Evolutionary conservation across 2,113 vertebrate species (phyloP), one percentile per base, ranked within the genome.

Genomic region (Nannobrachium achirus): DNA sequence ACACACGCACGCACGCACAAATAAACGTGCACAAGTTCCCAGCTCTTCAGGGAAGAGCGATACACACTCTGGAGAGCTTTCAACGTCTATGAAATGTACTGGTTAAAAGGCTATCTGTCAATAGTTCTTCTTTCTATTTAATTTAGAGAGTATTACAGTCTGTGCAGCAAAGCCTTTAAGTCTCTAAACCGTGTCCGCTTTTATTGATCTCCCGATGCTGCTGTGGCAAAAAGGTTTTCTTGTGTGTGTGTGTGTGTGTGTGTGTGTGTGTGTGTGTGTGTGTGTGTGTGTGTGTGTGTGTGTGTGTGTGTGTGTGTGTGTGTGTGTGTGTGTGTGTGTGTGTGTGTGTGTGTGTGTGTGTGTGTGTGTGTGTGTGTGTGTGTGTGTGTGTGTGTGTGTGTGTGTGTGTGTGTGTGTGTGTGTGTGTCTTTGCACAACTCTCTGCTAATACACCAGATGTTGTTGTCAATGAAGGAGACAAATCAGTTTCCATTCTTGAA

Each of bases 321-420:
- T 69, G 18, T 66, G 14, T 66, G 40, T 72, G 0, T 39, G 10
- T 42, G 49, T 42, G 46, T 18, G 20, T 14, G 9, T 10, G 16
- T 25, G 19, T 7, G 66, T 7, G 10, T 48, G 45, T 48, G 45
- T 10, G 10, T 48, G 45, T 19, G 18, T 9, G 14, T 40, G 56
- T 8, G 38, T 61, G 38, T 77, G 8, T 69, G 18, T 66, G 14
- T 66, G 40, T 72, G 0, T 39, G 10, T 42, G 49, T 42, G 46
- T 16, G 19, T 72, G 0, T 39, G 10, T 42, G 49, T 42, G 46
- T 18, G 20, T 14, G 9, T 7, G 16, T 14, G 19, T 2, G 66
- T 6, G 10, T 72, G 0, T 39, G 10, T 42, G 49, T 42, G 46
- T 18, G 20, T 14, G 9, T 7, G 16, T 14, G 19, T 2, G 66